Evolutionary conservation across 2,113 vertebrate genomes (phyloP), one percentile per base, ranked within the genome.

Genomic region (Gila orcuttii): DNA sequence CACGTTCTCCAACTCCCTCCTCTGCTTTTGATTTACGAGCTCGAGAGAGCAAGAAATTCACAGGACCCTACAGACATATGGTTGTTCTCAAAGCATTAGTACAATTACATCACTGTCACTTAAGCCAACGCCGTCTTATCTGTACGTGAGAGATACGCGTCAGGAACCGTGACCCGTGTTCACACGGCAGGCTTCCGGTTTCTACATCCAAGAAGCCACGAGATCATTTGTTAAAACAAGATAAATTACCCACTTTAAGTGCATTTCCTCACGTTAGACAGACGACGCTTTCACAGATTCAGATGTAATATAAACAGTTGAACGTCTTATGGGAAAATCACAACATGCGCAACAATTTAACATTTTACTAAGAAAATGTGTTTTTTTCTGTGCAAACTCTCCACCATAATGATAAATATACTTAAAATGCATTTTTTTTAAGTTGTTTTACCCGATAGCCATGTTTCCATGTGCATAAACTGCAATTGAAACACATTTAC

Each of bases 41-140:
- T 57, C 36, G 71, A 64, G 78, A 85, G 82, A 69, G 50, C 31
- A 78, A 81, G 55, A 68, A 42, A 79, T 79, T 69, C 15, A 87
- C 87, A 68, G 85, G 90, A 89, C 66, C 89, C 66, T 60, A 36
- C 85, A 89, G 82, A 93, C 92, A 90, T 71, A 57, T 91, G 93
- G 88, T 66, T 64, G 74, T 87, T 45, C 93, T 94, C 84, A 91
- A 90, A 83, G 89, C 87, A 85, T 88, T 86, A 89, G 90, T 87
- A 78, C 82, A 69, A 89, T 93, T 91, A 93, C 92, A 92, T 95
- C 93, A 94, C 75, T 88, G 90, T 90, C 93, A 93, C 89, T 86
- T 92, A 91, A 92, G 87, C 82, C 86, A 92, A 84, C 87, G 85
- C 66, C 87, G 80, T 89, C 86, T 90, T 89, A 88, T 91, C 82